phyloP scores from a whole-genome alignment of 1,140 invertebrate genomes.

The Streblospio benedicti region DNA sequence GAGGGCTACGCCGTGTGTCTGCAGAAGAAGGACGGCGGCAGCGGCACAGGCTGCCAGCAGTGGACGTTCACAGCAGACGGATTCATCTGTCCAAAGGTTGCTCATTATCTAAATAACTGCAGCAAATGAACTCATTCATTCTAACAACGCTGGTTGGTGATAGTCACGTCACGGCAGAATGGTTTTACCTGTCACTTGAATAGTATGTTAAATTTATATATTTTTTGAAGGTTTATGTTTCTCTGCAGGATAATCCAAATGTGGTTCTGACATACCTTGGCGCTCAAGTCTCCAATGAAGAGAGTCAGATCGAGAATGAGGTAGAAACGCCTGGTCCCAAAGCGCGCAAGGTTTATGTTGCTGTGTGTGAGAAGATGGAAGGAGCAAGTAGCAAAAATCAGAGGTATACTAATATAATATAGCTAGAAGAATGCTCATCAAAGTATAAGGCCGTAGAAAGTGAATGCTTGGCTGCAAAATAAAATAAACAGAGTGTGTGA shows the following conservation, averaged over 20 bases:
- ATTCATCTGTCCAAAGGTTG: constrained; percentile 32
- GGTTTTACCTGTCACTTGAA: no score
- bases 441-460: no score
- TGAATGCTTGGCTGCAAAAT: no score
- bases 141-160: no score
- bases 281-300: constrained; percentile 26
- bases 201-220: no score
- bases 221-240: no score
- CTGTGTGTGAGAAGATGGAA: constrained; percentile 21
- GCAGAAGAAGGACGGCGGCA: constrained; percentile 31
- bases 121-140: no score
- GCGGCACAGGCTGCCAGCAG: constrained; percentile 31
- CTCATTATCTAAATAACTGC: no score
- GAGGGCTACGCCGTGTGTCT: constrained; percentile 33
- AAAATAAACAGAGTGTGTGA: no score
- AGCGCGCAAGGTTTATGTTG: constrained; percentile 13
- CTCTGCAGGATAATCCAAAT: constrained; percentile 32
- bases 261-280: constrained; percentile 36
- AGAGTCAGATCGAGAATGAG: constrained; percentile 22
- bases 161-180: no score
- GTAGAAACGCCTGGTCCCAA: constrained; percentile 11
- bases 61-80: constrained; percentile 40
- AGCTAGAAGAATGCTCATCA: no score
- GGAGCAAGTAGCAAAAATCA: constrained; percentile 16
- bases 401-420: constrained; percentile 10